A percentile compares a stretch with the other conserved stretches of the same genome.
Evolutionary conservation across 2,797 vertebrate genomes (phyloP).

Genomic region (Acrossocheilus wenchowensis): DNA sequence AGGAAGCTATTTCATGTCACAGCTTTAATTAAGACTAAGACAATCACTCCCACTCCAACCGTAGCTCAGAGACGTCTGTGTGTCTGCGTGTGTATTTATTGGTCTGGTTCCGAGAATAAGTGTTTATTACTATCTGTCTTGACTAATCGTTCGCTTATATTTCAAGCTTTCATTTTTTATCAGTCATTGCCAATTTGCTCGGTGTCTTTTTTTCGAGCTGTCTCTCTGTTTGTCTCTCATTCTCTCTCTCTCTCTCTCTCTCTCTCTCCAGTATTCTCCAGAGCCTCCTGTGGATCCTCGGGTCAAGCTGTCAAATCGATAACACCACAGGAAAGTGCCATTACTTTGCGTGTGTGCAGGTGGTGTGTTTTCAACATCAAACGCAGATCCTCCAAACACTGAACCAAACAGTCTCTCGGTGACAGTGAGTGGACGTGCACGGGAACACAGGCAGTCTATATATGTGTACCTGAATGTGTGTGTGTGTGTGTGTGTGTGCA

Average conservation of each 20-base stretch:
- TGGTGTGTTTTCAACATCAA: slow-evolving; percentile 41
- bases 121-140: slow-evolving; percentile 34
- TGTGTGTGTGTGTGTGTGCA: slow-evolving; percentile 11
- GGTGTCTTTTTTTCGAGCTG: neutral
- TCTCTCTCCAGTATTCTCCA: slow-evolving; percentile 11
- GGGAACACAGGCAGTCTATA: slow-evolving; percentile 13
- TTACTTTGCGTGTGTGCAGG: slow-evolving; percentile 43
- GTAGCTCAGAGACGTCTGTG: neutral
- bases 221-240: slow-evolving; percentile 21
- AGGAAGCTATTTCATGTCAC: slow-evolving; percentile 35
- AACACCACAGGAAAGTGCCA: slow-evolving; percentile 37
- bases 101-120: slow-evolving; percentile 7
- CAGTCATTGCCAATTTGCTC: slow-evolving; percentile 39
- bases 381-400: neutral
- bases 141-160: slow-evolving; percentile 34
- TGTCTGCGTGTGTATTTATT: slow-evolving; percentile 18
- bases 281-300: slow-evolving; percentile 18
- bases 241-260: slow-evolving; percentile 17
- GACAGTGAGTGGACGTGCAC: slow-evolving; percentile 18
- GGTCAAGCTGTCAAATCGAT: slow-evolving; percentile 50
- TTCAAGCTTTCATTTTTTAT: slow-evolving; percentile 38
- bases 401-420: neutral
- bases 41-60: slow-evolving; percentile 42
- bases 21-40: slow-evolving; percentile 52
- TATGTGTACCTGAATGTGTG: neutral